phyloP scores from a whole-genome alignment of 2,797 vertebrate genomes.

The Spea hammondii region DNA sequence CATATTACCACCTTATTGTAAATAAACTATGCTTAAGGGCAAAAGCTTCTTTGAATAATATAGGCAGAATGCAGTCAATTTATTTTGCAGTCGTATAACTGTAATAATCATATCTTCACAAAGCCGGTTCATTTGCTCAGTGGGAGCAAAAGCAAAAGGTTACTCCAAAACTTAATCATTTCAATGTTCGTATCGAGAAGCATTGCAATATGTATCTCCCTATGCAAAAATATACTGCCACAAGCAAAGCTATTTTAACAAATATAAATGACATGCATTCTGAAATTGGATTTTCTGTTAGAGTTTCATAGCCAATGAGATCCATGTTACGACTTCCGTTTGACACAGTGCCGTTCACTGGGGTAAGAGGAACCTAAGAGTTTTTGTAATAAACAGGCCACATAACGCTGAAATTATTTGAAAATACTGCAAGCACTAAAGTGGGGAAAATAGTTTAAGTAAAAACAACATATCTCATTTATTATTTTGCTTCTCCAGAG shows the following conservation, averaged over 20 bases:
- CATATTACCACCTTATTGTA: neutral
- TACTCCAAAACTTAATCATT: neutral
- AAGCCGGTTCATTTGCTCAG: slow-evolving; percentile 27
- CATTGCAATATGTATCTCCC: neutral
- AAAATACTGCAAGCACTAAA: too few relatives aligned
- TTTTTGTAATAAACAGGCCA: too few relatives aligned
- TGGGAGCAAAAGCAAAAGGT: slow-evolving; percentile 19
- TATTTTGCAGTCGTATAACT: slow-evolving; percentile 44
- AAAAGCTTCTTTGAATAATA: slow-evolving; percentile 33
- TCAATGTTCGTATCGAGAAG: slow-evolving; percentile 1
- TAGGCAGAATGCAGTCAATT: slow-evolving; percentile 36
- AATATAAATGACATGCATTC: neutral
- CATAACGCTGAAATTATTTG: too few relatives aligned
- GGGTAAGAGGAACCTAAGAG: too few relatives aligned
- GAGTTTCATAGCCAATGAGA: neutral
- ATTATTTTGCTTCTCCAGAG: too few relatives aligned
- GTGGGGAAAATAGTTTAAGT: too few relatives aligned
- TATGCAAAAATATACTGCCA: neutral
- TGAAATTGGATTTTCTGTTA: neutral
- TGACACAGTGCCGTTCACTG: too few relatives aligned
- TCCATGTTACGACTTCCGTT: neutral
- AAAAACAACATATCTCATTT: too few relatives aligned
- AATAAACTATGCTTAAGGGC: slow-evolving; percentile 36
- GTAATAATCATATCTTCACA: slow-evolving; percentile 41
- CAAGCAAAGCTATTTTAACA: neutral